phyloP scores from a whole-genome alignment of 2,888 invertebrate species.

The Pachymerium ferrugineum region DNA sequence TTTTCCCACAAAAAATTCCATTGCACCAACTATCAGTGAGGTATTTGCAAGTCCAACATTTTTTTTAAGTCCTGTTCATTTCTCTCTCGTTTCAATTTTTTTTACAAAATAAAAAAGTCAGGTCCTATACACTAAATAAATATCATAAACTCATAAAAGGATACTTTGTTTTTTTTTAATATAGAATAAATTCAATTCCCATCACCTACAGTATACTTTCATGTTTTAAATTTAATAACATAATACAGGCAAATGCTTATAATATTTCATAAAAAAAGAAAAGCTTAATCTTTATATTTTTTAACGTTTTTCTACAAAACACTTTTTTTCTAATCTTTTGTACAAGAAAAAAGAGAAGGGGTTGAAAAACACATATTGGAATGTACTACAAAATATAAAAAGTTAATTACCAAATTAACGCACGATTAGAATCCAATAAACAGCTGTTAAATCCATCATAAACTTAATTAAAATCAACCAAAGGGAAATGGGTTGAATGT shows the following conservation, averaged over 20 bases:
- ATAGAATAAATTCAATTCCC: not conserved
- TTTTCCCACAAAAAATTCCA: not conserved
- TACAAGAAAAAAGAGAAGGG: slow-evolving; percentile 7
- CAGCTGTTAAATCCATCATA: too few species aligned
- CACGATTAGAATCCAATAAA: too few species aligned
- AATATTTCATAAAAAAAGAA: not conserved
- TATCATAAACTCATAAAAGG: slow-evolving; percentile 21
- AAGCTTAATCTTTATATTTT: not conserved
- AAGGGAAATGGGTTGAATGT: too few species aligned
- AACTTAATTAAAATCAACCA: not conserved
- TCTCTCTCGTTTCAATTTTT: not conserved
- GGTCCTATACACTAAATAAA: slow-evolving; percentile 15
- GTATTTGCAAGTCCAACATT: slow-evolving; percentile 3
- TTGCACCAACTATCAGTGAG: slow-evolving; percentile 3
- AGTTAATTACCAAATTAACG: not conserved
- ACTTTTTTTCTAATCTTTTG: not conserved
- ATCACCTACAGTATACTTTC: slow-evolving; percentile 18
- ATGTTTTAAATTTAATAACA: not conserved
- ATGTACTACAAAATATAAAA: not conserved
- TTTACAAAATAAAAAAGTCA: not conserved
- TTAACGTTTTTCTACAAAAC: slow-evolving; percentile 13
- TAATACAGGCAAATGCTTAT: slow-evolving; percentile 2
- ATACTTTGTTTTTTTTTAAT: slow-evolving; percentile 3
- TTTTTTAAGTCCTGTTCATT: not conserved
- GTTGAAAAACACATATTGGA: not conserved